A percentile compares a stretch with the other conserved stretches of the same genome.
Conservation (phyloP, 2,888 invertebrate species). For the Polyommatus iphigenia region DNA sequence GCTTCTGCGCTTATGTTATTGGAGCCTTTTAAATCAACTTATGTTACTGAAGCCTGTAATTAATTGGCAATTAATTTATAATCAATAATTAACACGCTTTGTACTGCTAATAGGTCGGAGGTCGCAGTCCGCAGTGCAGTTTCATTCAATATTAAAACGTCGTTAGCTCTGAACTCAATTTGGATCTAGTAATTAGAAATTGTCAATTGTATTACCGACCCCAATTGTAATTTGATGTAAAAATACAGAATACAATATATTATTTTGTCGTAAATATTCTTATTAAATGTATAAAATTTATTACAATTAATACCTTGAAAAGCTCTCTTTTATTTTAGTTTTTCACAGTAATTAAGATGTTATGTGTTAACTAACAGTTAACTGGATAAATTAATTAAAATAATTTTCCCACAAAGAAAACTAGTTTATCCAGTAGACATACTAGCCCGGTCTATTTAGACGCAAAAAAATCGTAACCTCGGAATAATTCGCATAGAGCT, state of each 20-base stretch:
- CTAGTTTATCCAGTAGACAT: neutral
- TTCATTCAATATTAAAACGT: constrained; percentile 20
- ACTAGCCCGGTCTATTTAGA: no score
- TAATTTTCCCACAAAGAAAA: neutral
- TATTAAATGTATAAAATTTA: no score
- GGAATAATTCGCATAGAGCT: no score
- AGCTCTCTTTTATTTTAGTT: neutral
- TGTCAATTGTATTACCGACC: neutral
- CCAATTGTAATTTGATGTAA: neutral
- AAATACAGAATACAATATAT: neutral
- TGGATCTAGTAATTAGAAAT: neutral
- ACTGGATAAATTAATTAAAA: no score
- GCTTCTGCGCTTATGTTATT: neutral
- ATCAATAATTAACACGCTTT: neutral
- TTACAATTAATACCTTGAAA: neutral
- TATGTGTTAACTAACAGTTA: no score
- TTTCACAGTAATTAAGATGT: no score
- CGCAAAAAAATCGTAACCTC: no score
- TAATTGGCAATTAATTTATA: neutral
- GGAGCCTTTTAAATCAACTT: neutral
- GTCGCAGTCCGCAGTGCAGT: neutral
- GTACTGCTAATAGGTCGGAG: neutral
- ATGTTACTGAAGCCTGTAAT: neutral
- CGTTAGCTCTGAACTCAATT: constrained; percentile 43
- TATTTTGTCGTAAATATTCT: no score